Evolutionary conservation across 1,140 invertebrate species (phyloP), one percentile per base, ranked within the genome.

Genomic region (Drosophila santomea): DNA sequence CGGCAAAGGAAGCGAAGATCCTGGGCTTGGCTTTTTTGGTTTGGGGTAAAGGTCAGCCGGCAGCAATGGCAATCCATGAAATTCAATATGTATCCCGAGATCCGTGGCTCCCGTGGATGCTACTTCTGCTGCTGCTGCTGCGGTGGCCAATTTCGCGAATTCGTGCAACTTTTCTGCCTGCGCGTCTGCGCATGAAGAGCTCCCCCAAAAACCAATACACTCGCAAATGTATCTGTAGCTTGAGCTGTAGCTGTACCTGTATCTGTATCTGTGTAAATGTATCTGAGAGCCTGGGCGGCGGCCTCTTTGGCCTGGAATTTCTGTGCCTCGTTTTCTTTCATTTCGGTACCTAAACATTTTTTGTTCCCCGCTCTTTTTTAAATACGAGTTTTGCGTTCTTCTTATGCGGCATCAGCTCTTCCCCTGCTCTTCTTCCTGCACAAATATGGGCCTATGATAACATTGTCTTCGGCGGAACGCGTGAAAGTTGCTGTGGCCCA

Each of bases 371-470:
- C 51, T 50, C 60, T 80, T 80, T 67, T 69, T 80, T 80, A 69
- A 71, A 71, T 71, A 71, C 67, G 67, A 71, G 67, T 71, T 74
- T 60, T 74, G 39, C 44, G 38, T 55, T 63, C 60, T 56, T 45
- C 58, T 23, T 45, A 23, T 11, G 67, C 45, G 45, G 45, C 45
- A 47, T 47, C 25, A 17, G 17, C 17, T 17, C 17, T 17, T 17
- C 17, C 17, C 17, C 17, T 17, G 17, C 17, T 17, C 17, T 17
- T 17, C 17, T 17, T 17, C 64, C 80, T 78, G 83, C 80, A 84
- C 80, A 83, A 83, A 84, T 83, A 74, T 86, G 69, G 78, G 82
- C 82, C 81, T 85, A 86, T 85, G 82, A 86, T 85, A 85, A 86
- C 81, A 85, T 85, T 85, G 81, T 86, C 82, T 85, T 81, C 4